These are phyloP conservation scores for Leptoclinus maculatus DNA, from an alignment of 2,797 vertebrate genomes.

Conservation along the genomic window DNA sequence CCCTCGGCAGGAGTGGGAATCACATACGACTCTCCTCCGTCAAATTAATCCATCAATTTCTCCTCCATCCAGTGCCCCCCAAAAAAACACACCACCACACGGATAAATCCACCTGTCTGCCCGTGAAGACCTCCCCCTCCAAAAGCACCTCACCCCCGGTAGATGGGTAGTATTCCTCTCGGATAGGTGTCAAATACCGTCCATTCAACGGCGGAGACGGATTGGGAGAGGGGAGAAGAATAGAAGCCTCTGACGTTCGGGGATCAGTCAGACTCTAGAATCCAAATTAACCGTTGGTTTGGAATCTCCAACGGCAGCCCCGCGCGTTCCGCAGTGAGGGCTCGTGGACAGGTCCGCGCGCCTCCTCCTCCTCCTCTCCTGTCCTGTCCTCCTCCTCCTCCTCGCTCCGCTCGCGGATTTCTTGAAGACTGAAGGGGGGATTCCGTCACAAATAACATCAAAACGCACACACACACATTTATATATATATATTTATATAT, in stretches of 20 bases:
- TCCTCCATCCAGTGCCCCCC: slow-evolving; percentile 59
- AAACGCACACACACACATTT: slow-evolving; percentile 43
- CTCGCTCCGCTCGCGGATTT: slow-evolving; percentile 76
- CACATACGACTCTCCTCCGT: slow-evolving; percentile 66
- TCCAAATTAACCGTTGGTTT: slow-evolving; percentile 58
- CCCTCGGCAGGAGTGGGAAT: slow-evolving; percentile 78
- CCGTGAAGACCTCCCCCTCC: slow-evolving; percentile 50
- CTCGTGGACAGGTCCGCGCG: slow-evolving; percentile 83
- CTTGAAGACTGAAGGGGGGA: slow-evolving; percentile 80
- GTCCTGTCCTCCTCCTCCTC: slow-evolving; percentile 62
- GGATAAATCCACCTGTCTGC: slow-evolving; percentile 82
- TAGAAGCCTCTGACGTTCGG: slow-evolving; percentile 20
- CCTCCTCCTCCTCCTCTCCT: slow-evolving; percentile 74
- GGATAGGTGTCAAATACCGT: slow-evolving; percentile 61
- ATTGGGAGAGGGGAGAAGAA: neutral
- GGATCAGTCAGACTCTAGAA: slow-evolving; percentile 53
- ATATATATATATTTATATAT: neutral
- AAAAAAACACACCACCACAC: slow-evolving; percentile 32
- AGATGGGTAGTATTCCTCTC: slow-evolving; percentile 65
- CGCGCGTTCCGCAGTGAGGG: slow-evolving; percentile 84
- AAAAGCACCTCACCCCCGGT: slow-evolving; percentile 6
- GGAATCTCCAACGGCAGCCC: slow-evolving; percentile 78
- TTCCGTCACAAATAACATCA: slow-evolving; percentile 81
- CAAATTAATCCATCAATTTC: slow-evolving; percentile 79
- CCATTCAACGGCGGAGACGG: slow-evolving; percentile 35